A percentile compares a stretch with the other conserved stretches of the same genome.
Conservation (phyloP, 2,113 vertebrate genomes). For the Prunella himalayana region DNA sequence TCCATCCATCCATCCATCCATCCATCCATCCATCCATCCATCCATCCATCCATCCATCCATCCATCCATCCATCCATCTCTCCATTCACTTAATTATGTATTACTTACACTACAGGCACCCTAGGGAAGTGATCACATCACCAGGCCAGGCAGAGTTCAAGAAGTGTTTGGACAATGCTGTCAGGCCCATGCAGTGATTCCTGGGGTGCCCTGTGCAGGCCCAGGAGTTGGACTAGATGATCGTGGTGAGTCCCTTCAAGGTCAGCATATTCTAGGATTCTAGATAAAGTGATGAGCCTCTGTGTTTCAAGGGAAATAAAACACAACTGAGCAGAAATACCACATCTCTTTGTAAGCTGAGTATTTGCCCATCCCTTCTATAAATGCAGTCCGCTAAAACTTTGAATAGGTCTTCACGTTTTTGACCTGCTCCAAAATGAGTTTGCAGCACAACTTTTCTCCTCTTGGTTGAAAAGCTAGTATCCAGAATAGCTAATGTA, state of each 20-base stretch:
- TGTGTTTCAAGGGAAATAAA: not conserved
- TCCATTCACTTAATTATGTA: not conserved
- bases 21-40: not conserved
- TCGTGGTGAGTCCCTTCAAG: not conserved
- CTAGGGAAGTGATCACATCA: not conserved
- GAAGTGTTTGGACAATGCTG: not conserved
- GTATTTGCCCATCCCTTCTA: not conserved
- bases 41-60: not conserved
- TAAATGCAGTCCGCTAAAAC: not conserved
- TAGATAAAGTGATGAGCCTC: not conserved
- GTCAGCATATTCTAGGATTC: not conserved
- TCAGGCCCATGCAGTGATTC: not conserved
- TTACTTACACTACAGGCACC: not conserved
- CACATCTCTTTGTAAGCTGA: not conserved
- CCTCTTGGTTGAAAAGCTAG: not conserved
- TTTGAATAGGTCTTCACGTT: not conserved
- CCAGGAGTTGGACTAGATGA: not conserved
- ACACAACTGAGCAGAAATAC: not conserved
- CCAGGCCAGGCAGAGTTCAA: not conserved
- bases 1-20: not conserved
- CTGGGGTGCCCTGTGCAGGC: not conserved
- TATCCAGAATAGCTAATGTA: not conserved
- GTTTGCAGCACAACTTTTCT: not conserved
- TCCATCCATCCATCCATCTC: not conserved
- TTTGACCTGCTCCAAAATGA: not conserved